phyloP scores from a whole-genome alignment of 2,888 invertebrate species.

The Tipula confusa region DNA sequence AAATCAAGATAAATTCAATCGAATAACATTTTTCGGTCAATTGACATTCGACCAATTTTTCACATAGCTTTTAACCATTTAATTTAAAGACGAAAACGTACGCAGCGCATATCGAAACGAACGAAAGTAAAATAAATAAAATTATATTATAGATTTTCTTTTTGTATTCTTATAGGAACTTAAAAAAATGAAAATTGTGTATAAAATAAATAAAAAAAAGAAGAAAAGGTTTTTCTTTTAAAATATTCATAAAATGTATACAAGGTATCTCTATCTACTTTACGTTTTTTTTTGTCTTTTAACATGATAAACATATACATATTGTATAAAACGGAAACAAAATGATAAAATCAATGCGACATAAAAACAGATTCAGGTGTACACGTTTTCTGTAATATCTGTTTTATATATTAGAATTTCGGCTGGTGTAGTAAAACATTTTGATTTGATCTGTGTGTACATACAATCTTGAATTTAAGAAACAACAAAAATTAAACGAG shows the following conservation, averaged over 20 bases:
- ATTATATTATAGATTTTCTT: not conserved
- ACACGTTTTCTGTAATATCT: not conserved
- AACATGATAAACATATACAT: not conserved
- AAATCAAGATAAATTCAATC: not conserved
- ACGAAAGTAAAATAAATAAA: not conserved
- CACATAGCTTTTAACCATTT: not conserved
- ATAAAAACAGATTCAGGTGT: slow-evolving; percentile 6
- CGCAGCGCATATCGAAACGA: not conserved
- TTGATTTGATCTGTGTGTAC: not conserved
- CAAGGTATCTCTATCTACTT: slow-evolving; percentile 3
- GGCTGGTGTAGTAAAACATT: not conserved
- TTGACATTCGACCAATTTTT: not conserved
- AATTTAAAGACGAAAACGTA: not conserved
- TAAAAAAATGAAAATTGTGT: not conserved
- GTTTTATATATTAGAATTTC: not conserved
- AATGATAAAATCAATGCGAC: slow-evolving; percentile 20
- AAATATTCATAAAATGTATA: slow-evolving; percentile 13
- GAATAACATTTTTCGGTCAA: not conserved
- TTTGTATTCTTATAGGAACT: not conserved
- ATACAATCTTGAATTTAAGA: not conserved
- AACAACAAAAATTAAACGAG: not conserved
- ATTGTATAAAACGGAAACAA: not conserved
- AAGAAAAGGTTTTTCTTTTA: not conserved
- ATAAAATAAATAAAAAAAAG: not conserved
- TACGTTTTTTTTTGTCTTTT: not conserved